phyloP scores from a whole-genome alignment of 2,888 invertebrate genomes.

The Scaptomyza tumidula region DNA sequence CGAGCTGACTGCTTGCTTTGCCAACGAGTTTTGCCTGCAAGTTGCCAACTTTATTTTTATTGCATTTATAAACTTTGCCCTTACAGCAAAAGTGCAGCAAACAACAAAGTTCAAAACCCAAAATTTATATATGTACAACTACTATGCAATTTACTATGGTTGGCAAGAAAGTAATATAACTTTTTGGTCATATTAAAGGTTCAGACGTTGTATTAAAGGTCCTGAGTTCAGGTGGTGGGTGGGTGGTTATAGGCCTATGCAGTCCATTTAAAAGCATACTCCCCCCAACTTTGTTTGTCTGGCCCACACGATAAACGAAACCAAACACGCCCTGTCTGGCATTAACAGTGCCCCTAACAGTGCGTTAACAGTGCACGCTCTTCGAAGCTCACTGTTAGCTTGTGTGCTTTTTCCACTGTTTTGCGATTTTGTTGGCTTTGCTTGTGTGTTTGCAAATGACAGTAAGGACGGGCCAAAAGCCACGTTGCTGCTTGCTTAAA shows the following conservation, averaged over 20 bases:
- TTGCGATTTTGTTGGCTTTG: slow-evolving; percentile 20
- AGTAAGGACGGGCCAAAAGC: slow-evolving; percentile 48
- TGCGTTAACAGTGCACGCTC: slow-evolving; percentile 53
- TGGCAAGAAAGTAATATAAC: slow-evolving; percentile 14
- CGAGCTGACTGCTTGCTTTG: slow-evolving; percentile 20
- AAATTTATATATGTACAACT: slow-evolving; percentile 50
- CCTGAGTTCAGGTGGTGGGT: slow-evolving; percentile 30
- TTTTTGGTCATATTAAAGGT: slow-evolving; percentile 1
- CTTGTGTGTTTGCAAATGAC: slow-evolving; percentile 62
- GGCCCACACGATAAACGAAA: slow-evolving; percentile 5
- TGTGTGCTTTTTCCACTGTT: slow-evolving; percentile 49
- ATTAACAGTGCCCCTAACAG: slow-evolving; percentile 53
- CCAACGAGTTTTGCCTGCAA: slow-evolving; percentile 31
- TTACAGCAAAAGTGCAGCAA: slow-evolving; percentile 49
- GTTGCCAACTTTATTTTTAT: slow-evolving; percentile 74
- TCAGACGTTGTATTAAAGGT: slow-evolving; percentile 33
- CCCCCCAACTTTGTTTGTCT: slow-evolving; percentile 35
- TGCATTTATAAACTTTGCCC: slow-evolving; percentile 79
- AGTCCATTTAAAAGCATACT: slow-evolving; percentile 24
- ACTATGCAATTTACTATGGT: slow-evolving; percentile 42
- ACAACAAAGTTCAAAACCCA: slow-evolving; percentile 61
- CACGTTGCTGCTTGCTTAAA: slow-evolving; percentile 64
- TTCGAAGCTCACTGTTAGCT: slow-evolving; percentile 59
- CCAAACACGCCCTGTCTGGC: slow-evolving; percentile 34
- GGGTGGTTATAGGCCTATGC: slow-evolving; percentile 21